Base-by-base conservation (phyloP, 2,113 vertebrate genomes). In the Mormoops blainvillei region DNA sequence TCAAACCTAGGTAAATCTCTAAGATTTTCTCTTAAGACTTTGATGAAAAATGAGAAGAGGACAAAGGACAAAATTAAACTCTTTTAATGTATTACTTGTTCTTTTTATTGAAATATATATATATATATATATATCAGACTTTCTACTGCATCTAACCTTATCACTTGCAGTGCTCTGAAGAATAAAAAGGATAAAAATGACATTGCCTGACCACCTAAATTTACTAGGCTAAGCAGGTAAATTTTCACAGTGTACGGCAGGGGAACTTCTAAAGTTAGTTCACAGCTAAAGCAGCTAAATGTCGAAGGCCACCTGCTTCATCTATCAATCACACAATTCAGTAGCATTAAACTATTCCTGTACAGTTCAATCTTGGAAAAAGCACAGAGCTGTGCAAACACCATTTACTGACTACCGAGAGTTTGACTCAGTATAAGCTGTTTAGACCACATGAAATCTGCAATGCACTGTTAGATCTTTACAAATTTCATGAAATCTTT, bases 401-500 rank as follows among this genome's bases (percentile, higher is more conserved):
- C 90, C 97, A 92, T 97, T 98, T 97, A 97, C 97, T 95, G 61
- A 87, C 97, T 97, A 93, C 98, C 65, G 54, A 98, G 97, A 98
- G 98, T 98, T 98, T 98, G 98, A 98, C 98, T 98, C 95, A 95
- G 97, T 96, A 77, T 99, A 98, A 99, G 98, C 98, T 98, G 98
- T 98, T 99, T 98, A 99, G 98, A 96, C 98, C 98, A 97, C 98
- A 97, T 98, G 98, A 98, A 98, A 99, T 98, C 98, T 97, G 98
- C 97, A 97, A 96, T 97, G 98, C 98, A 95, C 97, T 94, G 98
- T 99, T 98, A 99, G 99, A 99, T 98, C 99, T 99, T 99, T 99
- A 99, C 99, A 99, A 99, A 99, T 99, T 99, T 99, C 98, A 98
- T 98, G 98, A 99, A 99, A 99, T 99, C 99, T 99, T 99, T 99